phyloP scores from a whole-genome alignment of 2,888 invertebrate species.

The Camponotus fellah region DNA sequence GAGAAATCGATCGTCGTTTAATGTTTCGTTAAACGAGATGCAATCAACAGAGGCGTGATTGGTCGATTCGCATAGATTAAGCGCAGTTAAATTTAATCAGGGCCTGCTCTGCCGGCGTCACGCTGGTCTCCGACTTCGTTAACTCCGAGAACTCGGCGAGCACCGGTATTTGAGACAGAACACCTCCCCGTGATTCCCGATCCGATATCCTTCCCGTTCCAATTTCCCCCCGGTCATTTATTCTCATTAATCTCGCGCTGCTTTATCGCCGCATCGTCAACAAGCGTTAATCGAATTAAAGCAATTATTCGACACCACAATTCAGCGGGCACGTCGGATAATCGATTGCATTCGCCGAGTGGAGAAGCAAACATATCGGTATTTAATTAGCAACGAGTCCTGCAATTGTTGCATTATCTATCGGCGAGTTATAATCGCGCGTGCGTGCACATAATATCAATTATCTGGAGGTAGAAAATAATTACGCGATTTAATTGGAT shows the following conservation, averaged over 20 bases:
- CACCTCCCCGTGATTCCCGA: conserved; percentile 9
- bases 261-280: conserved; percentile 26
- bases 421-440: conserved; percentile 22
- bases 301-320: conserved; percentile 37
- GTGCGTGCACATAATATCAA: conserved; percentile 7
- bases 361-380: not conserved
- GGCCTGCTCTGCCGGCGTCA: not conserved
- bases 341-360: conserved; percentile 14
- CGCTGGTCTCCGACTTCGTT: not conserved
- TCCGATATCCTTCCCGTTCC: not conserved
- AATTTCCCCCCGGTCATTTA: conserved; percentile 30
- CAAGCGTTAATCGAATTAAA: conserved; percentile 37
- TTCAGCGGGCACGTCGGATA: not conserved
- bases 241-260: conserved; percentile 43
- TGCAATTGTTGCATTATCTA: conserved; percentile 19
- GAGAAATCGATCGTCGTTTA: conserved; percentile 45
- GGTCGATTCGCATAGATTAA: conserved; percentile 33
- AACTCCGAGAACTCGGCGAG: not conserved
- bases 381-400: conserved; percentile 26
- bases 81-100: conserved; percentile 44
- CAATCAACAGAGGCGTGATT: not conserved
- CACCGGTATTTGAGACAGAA: conserved; percentile 17
- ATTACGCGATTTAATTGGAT: conserved; percentile 29
- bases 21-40: conserved; percentile 8
- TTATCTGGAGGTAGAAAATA: conserved; percentile 6